These are phyloP conservation scores for Volucella inanis DNA, from an alignment of 2,888 invertebrate genomes.

Conservation along the genomic window DNA sequence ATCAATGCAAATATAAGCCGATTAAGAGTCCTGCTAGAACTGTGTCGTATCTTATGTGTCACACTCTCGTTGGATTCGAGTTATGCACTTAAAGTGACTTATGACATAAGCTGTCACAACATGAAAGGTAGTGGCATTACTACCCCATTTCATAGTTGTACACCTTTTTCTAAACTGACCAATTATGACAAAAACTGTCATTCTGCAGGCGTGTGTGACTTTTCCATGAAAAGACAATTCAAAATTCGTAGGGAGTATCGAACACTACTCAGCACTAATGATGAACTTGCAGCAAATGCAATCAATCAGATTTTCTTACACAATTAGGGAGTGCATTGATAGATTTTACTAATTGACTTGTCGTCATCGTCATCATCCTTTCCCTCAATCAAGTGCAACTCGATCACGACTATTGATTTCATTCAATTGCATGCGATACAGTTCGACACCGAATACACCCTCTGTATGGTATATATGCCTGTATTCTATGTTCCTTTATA, in stretches of 20 bases:
- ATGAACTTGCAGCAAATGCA: conserved; percentile 27
- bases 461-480: not conserved
- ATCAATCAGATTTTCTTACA: conserved; percentile 59
- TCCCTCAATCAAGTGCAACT: conserved; percentile 29
- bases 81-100: no score
- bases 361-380: conserved; percentile 39
- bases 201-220: no score
- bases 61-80: no score
- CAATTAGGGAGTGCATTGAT: conserved; percentile 62
- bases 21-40: no score
- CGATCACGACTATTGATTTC: conserved; percentile 57
- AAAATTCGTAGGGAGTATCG: conserved; percentile 1
- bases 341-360: conserved; percentile 68
- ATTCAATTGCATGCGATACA: conserved; percentile 52
- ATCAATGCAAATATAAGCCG: no score
- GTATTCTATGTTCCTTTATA: no score
- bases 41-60: no score
- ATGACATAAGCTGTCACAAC: no score
- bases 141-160: no score
- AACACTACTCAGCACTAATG: not conserved
- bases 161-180: no score
- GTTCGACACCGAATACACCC: not conserved
- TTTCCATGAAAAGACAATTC: not conserved
- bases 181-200: no score
- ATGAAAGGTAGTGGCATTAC: no score